phyloP scores from a whole-genome alignment of 2,797 vertebrate genomes.

The Hemibagrus guttatus region DNA sequence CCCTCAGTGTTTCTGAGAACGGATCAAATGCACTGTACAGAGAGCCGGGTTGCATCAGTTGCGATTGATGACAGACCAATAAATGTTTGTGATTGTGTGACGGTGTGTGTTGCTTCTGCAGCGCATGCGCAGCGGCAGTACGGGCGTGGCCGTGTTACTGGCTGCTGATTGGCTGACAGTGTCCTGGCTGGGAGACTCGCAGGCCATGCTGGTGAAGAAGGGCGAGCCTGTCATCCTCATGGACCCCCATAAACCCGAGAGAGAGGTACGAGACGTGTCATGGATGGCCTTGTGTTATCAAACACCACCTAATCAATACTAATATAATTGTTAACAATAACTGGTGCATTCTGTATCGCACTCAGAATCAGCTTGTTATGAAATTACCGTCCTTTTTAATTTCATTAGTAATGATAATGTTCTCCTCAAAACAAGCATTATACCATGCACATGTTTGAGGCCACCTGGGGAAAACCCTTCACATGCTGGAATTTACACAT shows the following conservation, averaged over 20 bases:
- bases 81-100: neutral
- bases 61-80: neutral
- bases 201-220: conserved; percentile 84
- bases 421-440: neutral
- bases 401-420: neutral
- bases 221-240: conserved; percentile 83
- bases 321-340: neutral
- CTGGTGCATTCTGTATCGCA: neutral
- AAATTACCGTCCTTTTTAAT: neutral
- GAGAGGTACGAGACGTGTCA: conserved; percentile 77
- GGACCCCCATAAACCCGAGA: conserved; percentile 94
- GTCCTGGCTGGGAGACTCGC: conserved; percentile 94
- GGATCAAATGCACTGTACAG: neutral
- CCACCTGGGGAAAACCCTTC: neutral
- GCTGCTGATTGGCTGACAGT: conserved; percentile 78
- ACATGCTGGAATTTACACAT: neutral
- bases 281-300: neutral
- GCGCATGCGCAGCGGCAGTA: conserved; percentile 91
- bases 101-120: conserved; percentile 50
- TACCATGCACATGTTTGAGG: neutral
- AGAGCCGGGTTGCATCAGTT: neutral
- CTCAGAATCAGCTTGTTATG: neutral
- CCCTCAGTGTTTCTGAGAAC: neutral
- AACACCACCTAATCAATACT: neutral
- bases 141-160: conserved; percentile 83